Evolutionary conservation across 1,140 invertebrate species (phyloP), one percentile per base, ranked within the genome.

Genomic region (Eurosta solidaginis): DNA sequence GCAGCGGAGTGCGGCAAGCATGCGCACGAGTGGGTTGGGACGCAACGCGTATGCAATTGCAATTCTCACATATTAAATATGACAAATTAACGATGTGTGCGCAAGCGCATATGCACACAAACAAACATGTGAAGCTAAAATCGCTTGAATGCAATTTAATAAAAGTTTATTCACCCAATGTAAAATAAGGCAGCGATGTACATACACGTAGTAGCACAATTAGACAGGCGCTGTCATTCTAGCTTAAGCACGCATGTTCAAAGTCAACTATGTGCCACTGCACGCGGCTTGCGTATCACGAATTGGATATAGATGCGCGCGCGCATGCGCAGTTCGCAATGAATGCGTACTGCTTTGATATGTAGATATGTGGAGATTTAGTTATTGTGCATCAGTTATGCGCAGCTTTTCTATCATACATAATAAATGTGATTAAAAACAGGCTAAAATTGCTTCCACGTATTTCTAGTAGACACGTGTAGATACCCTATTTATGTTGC

Each of bases 341-440:
- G n/a, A n/a, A n/a, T n/a, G n/a, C n/a, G n/a, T n/a, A 3, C 40
- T 68, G 33, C 59, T 20, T 36, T n/a, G 29, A 3, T 20, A 20
- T 14, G 12, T 1, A 27, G n/a, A 3, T 47, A 3, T 47, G 45
- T 47, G 4, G 45, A 12, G 45, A n/a, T n/a, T n/a, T n/a, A n/a
- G n/a, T n/a, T n/a, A n/a, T n/a, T 4, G 12, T n/a, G 45, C 52
- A 33, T 12, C 22, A 20, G 5, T n/a, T 42, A 33, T 33, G 59
- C n/a, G 36, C 40, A 29, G 59, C 33, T 68, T 40, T 68, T 68
- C 59, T 68, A 68, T 68, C 33, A 9, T 33, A 68, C 59, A 40
- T 68, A 68, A 68, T 68, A 68, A 68, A 68, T 68, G 59, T 68
- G 59, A 68, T 68, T 68, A 68, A 68, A 40, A 68, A 68, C 59